phyloP scores from a whole-genome alignment of 2,888 invertebrate genomes.

The Caenorhabditis sp. region DNA sequence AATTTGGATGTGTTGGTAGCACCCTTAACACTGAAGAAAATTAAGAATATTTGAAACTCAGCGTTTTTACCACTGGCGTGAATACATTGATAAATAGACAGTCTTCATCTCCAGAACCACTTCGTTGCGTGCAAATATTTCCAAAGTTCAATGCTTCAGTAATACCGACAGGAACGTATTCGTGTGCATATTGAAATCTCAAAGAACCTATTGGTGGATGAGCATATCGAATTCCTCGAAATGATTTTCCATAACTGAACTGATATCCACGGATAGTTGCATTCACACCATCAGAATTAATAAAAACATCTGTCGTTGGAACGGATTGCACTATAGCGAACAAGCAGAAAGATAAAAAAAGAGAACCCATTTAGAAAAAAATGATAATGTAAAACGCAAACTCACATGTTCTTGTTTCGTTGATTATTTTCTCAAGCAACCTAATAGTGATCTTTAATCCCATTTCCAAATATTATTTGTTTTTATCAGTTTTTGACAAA shows the following conservation, averaged over 20 bases:
- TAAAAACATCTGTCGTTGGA: conserved; percentile 29
- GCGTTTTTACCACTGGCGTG: conserved; percentile 24
- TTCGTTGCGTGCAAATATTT: conserved; percentile 27
- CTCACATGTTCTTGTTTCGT: too few relatives aligned
- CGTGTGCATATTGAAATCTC: conserved; percentile 37
- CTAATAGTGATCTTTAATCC: too few relatives aligned
- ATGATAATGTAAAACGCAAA: too few relatives aligned
- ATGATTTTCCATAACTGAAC: conserved; percentile 40
- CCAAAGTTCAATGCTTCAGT: conserved; percentile 34
- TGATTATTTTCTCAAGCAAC: too few relatives aligned
- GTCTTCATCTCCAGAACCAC: conserved; percentile 20
- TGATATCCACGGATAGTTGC: conserved; percentile 40
- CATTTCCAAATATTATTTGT: too few relatives aligned
- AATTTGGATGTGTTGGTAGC: conserved; percentile 25
- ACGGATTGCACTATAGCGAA: not conserved
- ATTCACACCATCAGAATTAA: conserved; percentile 13
- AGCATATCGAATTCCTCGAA: conserved; percentile 46
- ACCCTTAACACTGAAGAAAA: conserved; percentile 29
- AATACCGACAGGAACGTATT: conserved; percentile 27
- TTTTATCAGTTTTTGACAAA: too few relatives aligned
- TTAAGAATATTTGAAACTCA: too few relatives aligned
- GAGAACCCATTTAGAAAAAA: too few relatives aligned
- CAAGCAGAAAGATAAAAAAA: too few relatives aligned
- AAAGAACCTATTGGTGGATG: conserved; percentile 26
- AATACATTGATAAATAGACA: conserved; percentile 47